Evolutionary conservation across 1,140 invertebrate genomes (phyloP).

Genomic region (Drosophila subobscura): DNA sequence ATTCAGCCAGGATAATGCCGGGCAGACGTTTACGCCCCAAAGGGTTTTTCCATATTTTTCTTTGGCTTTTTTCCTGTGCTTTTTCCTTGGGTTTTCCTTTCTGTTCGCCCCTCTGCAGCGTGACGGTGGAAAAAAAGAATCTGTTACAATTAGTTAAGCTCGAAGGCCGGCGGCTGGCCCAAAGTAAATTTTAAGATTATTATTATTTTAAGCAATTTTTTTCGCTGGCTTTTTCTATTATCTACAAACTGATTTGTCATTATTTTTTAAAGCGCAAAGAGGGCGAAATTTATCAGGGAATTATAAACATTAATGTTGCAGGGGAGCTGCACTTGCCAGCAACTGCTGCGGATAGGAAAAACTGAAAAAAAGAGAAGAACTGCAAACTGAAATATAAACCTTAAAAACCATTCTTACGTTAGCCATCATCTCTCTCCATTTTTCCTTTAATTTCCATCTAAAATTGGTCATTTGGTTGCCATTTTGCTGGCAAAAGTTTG

Average conservation of each 20-base stretch:
- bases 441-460: constrained; percentile 24
- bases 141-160: constrained; percentile 83
- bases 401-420: background rate
- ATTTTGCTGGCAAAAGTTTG: constrained; percentile 56
- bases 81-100: background rate
- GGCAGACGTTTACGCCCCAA: constrained; percentile 67
- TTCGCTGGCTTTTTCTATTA: constrained; percentile 44
- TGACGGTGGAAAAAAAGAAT: constrained; percentile 77
- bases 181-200: constrained; percentile 57
- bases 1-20: constrained; percentile 57
- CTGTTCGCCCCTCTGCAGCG: constrained; percentile 14
- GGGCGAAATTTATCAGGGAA: constrained; percentile 42
- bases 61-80: constrained; percentile 7
- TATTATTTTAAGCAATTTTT: constrained; percentile 44
- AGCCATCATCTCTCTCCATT: background rate
- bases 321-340: too few species aligned
- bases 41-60: constrained; percentile 60
- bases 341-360: background rate
- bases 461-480: constrained; percentile 46
- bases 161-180: constrained; percentile 43
- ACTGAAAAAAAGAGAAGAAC: background rate
- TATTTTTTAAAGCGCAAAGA: constrained; percentile 68
- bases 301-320: constrained; percentile 59
- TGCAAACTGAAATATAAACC: background rate
- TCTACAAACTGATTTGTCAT: constrained; percentile 83